Base-by-base conservation (phyloP, 2,113 vertebrate species). In the Beaufortia kweichowensis region DNA sequence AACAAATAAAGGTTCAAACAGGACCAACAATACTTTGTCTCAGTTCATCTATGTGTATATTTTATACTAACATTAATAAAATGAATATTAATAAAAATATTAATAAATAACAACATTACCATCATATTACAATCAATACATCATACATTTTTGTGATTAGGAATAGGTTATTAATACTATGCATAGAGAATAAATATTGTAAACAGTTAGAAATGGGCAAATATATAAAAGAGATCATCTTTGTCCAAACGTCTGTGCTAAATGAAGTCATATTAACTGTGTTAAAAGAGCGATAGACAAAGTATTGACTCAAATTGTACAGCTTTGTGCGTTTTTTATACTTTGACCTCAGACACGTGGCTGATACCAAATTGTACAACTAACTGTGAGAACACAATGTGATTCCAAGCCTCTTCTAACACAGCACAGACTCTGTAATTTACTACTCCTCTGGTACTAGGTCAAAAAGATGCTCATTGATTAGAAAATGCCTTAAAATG, bases 401-500 rank as follows among this genome's bases (percentile, higher is more conserved):
- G 29, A 69, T 35, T 69, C 67, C 67, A 69, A 69, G 48, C 19
- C 48, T 19, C 23, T n/a, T 69, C 66, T 53, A 68, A 33, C 29
- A 55, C 28, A 55, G 23, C 29, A 55, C 67, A 69, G 29, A 69
- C 67, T 33, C 48, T 17, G 5, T 15, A 67, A 33, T 17, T 46
- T 53, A 21, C 7, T 53, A 31, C 2, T 48, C 15, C 14, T 55
- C 28, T 21, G 19, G 48, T 55, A 12, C 8, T 3, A 35, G 1
- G 3, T 69, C 29, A 55, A n/a, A 69, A 23, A 55, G 29, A 35
- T 35, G 29, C 3, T 4, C 23, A 21, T 6, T 2, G 14, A 35
- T 55, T 55, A 23, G 31, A 69, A 35, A 35, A 69, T 28, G 6
- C 12, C 10, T 29, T 33, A 31, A 56, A 56, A 55, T 19, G 26